Conservation (phyloP, 2,888 invertebrate genomes). For the Orchesella flavescens region DNA sequence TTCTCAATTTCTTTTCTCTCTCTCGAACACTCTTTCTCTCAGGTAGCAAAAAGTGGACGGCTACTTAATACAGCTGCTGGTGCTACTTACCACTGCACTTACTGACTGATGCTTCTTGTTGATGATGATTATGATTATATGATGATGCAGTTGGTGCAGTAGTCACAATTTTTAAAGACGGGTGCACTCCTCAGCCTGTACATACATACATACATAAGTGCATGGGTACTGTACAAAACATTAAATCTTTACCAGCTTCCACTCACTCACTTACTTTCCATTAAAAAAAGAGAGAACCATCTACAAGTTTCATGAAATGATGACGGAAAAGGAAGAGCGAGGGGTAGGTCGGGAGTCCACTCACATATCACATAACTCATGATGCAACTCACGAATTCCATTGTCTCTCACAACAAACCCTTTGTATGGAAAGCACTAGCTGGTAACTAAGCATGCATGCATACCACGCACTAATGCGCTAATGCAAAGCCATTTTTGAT, state of each 20-base stretch:
- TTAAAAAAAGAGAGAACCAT: slow-evolving; percentile 37
- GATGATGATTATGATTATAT: slow-evolving; percentile 61
- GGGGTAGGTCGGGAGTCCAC: slow-evolving; percentile 66
- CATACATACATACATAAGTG: too few species aligned
- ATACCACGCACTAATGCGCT: slow-evolving; percentile 54
- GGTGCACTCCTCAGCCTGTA: slow-evolving; percentile 2
- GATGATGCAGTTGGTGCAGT: slow-evolving; percentile 57
- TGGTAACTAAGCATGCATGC: neutral
- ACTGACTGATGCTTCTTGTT: slow-evolving; percentile 57
- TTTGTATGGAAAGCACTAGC: slow-evolving; percentile 28
- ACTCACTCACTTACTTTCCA: slow-evolving; percentile 21
- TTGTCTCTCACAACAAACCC: slow-evolving; percentile 58
- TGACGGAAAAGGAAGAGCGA: slow-evolving; percentile 55
- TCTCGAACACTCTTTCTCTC: slow-evolving; percentile 28
- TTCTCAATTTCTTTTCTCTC: neutral
- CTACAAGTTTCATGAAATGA: slow-evolving; percentile 27
- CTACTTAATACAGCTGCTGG: neutral
- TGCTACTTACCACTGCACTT: slow-evolving; percentile 8
- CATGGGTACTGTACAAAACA: neutral
- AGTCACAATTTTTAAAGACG: slow-evolving; percentile 53
- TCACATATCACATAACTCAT: slow-evolving; percentile 64
- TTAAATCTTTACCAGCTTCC: slow-evolving; percentile 32
- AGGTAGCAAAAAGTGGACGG: slow-evolving; percentile 49
- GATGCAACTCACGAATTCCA: slow-evolving; percentile 63
- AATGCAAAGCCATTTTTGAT: slow-evolving; percentile 56